Evolutionary conservation across 2,888 invertebrate genomes (phyloP), one percentile per base, ranked within the genome.

Genomic region (Malacosoma neustria): DNA sequence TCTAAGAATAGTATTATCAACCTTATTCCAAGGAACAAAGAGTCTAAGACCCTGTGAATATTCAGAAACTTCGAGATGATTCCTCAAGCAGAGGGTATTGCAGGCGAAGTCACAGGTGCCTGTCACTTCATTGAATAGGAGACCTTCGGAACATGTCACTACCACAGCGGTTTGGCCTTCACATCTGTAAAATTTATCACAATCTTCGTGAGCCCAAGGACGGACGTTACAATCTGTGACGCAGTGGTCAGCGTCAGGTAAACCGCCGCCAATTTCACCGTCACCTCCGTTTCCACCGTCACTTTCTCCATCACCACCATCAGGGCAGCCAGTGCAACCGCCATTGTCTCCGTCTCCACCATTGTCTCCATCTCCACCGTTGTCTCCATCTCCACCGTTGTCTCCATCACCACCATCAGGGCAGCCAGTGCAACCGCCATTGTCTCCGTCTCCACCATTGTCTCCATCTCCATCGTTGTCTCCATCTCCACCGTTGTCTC

Each of bases 181-280:
- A 34, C 84, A 85, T 0, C 54, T 42, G 69, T 72, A 84, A 61
- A 59, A 84, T 34, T 81, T 82, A 43, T 81, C 74, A 31, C 84
- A 81, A 13, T 74, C 73, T 0, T 61, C 65, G 33, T 82, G 76
- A 0, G 68, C 61, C 80, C 81, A 84, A 0, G 77, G 72, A 0
- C 58, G 51, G 1, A 69, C 45, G 40, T 82, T 68, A 57, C 82
- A 84, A 6, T 45, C 42, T 0, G 56, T 42, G 13, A 42, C 37
- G 43, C 82, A 81, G 49, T 39, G 62, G 13, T 32, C 36, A 0
- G 37, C 43, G 4, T 31, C 38, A 6, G 14, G 14, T n/a, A n/a
- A n/a, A n/a, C n/a, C n/a, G 4, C 12, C 15, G 9, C 13, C 14
- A 3, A 7, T 13, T 1, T 30, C 15, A 2, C 31, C 36, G 0